Evolutionary conservation across 2,113 vertebrate genomes (phyloP), one percentile per base, ranked within the genome.

Genomic region (Sylvietta virens): DNA sequence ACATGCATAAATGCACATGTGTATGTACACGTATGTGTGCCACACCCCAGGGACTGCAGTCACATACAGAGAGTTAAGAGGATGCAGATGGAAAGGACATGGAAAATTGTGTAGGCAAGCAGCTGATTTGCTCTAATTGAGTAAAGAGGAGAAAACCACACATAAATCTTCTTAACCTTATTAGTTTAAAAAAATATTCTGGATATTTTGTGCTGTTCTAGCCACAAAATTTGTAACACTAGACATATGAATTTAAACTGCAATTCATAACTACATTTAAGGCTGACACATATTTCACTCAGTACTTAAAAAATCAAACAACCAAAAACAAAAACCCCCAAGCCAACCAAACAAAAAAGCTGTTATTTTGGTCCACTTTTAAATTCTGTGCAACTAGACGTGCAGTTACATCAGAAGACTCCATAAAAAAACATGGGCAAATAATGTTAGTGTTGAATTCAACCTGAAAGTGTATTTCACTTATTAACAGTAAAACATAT

Each of bases 1-100:
- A 28, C 23, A 35, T 22, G 15, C 6, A 37, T 20, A 15, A 60
- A 74, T n/a, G n/a, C n/a, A n/a, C 0, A 3, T 0, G 1, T 50
- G 33, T 50, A 18, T 30, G 10, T 4, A 7, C 6, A 6, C 3
- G 10, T 31, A 5, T 14, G 3, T 33, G 33, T 15, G 10, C 45
- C 42, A n/a, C 10, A 53, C 6, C 2, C 21, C 39, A 50, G 39
- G 28, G 33, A 81, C 69, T 33, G 40, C 23, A 64, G 48, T 19
- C 19, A 60, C 42, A 11, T 11, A 45, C 15, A 44, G 30, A 40
- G 17, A 51, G 9, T 26, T n/a, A 51, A 42, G 26, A 71, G 11
- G 15, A 7, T 0, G 0, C 31, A 72, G 40, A 60, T 11, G 9
- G 20, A 65, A 27, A 78, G 23, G 13, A 61, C 9, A 10, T 27